Evolutionary conservation across 2,888 invertebrate species (phyloP).

Genomic region (Drosophila setosimentum): DNA sequence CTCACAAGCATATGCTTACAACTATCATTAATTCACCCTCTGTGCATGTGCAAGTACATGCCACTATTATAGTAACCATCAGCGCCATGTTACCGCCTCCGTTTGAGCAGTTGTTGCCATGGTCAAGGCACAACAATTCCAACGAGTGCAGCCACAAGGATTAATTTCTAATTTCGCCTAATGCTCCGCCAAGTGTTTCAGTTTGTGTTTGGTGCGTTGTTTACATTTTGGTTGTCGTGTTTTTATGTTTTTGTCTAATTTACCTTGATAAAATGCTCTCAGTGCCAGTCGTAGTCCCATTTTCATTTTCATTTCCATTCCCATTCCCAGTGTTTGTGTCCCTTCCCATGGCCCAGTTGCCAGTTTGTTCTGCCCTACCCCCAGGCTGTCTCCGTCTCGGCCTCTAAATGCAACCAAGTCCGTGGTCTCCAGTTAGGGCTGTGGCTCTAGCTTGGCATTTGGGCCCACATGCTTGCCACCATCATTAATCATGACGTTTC

Average conservation of each 20-base stretch:
- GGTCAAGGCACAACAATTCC: constrained; percentile 52
- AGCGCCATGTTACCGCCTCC: constrained; percentile 18
- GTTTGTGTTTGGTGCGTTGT: constrained; percentile 32
- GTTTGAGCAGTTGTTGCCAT: constrained; percentile 46
- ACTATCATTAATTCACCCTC: constrained; percentile 3
- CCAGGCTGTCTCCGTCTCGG: constrained; percentile 49
- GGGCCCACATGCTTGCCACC: constrained; percentile 82
- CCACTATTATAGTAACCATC: constrained; percentile 11
- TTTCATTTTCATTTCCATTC: constrained; percentile 21
- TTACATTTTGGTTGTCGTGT: constrained; percentile 65
- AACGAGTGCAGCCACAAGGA: constrained; percentile 62
- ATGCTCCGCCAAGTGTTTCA: constrained; percentile 60
- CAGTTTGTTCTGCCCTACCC: constrained; percentile 64
- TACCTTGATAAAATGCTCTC: constrained; percentile 79
- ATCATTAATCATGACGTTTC: constrained; percentile 85
- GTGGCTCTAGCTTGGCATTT: constrained; percentile 57
- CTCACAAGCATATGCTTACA: constrained; percentile 23
- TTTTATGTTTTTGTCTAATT: constrained; percentile 71
- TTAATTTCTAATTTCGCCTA: constrained; percentile 82
- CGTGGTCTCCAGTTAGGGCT: constrained; percentile 28
- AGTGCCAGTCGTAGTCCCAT: constrained; percentile 31
- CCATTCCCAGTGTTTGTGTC: constrained; percentile 46
- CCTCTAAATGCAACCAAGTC: constrained; percentile 50
- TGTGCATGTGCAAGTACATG: constrained; percentile 6
- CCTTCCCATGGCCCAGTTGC: constrained; percentile 61